A percentile compares a stretch with the other conserved stretches of the same genome.
Evolutionary conservation across 2,113 vertebrate species (phyloP).

Genomic region (Mastomys natalensis): DNA sequence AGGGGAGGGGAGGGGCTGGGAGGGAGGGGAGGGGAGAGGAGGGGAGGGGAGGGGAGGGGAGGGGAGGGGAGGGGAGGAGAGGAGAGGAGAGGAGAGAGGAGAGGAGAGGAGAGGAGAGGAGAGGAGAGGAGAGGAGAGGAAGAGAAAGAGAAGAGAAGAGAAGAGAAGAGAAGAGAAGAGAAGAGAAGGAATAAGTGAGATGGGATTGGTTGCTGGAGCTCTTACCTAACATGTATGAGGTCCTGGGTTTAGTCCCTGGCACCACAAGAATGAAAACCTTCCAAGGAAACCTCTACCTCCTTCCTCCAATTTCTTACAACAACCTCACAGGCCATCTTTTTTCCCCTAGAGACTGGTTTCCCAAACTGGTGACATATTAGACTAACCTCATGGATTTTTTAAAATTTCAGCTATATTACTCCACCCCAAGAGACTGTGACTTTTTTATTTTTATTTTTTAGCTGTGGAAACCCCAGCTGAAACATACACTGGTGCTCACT

Average conservation of each 20-base stretch:
- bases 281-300: not conserved
- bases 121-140: not conserved
- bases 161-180: not conserved
- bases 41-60: no score
- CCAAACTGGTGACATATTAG: not conserved
- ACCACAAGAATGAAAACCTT: not conserved
- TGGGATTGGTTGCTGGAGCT: not conserved
- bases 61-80: no score
- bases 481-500: not conserved
- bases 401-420: not conserved
- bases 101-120: not conserved
- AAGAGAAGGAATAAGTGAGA: not conserved
- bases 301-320: slow-evolving; percentile 27
- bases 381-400: not conserved
- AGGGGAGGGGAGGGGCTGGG: no score
- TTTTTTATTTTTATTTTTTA: not conserved
- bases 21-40: no score
- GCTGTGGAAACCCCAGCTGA: not conserved
- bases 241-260: not conserved
- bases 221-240: not conserved
- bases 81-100: no score
- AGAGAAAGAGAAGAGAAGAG: not conserved
- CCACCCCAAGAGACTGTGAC: not conserved
- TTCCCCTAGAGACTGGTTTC: not conserved
- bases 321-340: not conserved